A percentile compares a stretch with the other conserved stretches of the same genome.
Evolutionary conservation across 37 sponge, comb jelly and placozoan genomes (phyloP).

Genomic region (Bolinopsis microptera): DNA sequence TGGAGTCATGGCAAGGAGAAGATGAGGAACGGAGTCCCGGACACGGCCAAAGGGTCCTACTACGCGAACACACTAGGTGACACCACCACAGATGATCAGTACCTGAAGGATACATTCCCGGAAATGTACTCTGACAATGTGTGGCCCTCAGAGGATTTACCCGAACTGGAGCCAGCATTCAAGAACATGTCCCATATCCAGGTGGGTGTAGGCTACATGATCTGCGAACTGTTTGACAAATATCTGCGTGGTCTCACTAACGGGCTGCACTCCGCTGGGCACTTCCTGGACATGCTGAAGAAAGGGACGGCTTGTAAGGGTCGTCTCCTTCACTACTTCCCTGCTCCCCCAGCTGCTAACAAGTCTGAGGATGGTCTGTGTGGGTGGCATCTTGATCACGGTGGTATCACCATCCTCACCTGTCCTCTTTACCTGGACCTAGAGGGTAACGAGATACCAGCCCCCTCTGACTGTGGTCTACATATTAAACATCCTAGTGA

Average conservation of each 20-base stretch:
- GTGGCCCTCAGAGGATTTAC: not conserved
- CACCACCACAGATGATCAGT: conserved; percentile 3
- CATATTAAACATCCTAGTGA: conserved; percentile 22
- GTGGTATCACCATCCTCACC: conserved; percentile 46
- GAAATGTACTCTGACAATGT: not conserved
- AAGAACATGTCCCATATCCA: not conserved
- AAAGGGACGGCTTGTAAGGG: not conserved
- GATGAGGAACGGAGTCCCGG: conserved; percentile 14
- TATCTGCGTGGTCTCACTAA: not conserved
- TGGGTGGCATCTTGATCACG: conserved; percentile 55
- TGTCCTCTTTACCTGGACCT: not conserved
- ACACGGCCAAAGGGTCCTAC: not conserved
- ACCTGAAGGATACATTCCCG: not conserved
- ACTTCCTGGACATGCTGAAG: not conserved
- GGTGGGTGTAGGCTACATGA: conserved; percentile 10
- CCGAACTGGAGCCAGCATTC: not conserved
- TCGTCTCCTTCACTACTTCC: not conserved
- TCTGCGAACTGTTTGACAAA: conserved; percentile 3
- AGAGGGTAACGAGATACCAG: conserved; percentile 15
- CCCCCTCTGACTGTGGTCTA: conserved; percentile 19
- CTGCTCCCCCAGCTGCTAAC: conserved; percentile 14
- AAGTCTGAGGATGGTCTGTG: conserved; percentile 23
- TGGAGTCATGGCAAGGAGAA: conserved; percentile 31
- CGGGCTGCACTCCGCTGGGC: not conserved
- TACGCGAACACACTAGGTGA: not conserved